Conservation (phyloP, 2,888 invertebrate genomes). For the Steinernema scapterisci region DNA sequence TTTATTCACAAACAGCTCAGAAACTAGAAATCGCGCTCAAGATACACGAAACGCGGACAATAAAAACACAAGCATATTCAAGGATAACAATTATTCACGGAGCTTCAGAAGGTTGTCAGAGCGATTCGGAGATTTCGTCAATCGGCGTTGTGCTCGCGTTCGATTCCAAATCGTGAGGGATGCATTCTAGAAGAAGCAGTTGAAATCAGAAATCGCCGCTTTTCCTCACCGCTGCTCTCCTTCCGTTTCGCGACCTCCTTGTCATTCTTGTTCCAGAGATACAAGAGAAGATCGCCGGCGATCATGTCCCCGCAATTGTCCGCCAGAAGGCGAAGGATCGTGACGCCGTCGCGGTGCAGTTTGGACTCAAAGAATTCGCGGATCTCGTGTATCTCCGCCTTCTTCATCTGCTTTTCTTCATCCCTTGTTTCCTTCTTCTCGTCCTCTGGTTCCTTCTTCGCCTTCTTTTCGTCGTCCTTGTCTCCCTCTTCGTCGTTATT, state of each 20-base stretch:
- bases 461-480: no score
- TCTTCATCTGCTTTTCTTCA: neutral
- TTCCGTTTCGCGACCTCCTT: neutral
- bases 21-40: neutral
- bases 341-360: conserved; percentile 41
- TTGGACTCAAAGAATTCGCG: conserved; percentile 34
- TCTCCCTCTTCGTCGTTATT: no score
- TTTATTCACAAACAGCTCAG: neutral
- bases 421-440: no score
- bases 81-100: neutral
- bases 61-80: neutral
- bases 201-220: neutral
- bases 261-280: conserved; percentile 9
- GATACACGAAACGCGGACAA: neutral
- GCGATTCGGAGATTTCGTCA: neutral
- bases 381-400: neutral
- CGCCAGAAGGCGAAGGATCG: conserved; percentile 40
- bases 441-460: no score
- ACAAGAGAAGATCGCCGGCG: conserved; percentile 34
- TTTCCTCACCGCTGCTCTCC: neutral
- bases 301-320: conserved; percentile 39
- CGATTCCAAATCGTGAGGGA: neutral
- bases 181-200: neutral
- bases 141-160: neutral
- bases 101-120: neutral